Base-by-base conservation (phyloP, 2,888 invertebrate genomes). In the Theodoxus fluviatilis region DNA sequence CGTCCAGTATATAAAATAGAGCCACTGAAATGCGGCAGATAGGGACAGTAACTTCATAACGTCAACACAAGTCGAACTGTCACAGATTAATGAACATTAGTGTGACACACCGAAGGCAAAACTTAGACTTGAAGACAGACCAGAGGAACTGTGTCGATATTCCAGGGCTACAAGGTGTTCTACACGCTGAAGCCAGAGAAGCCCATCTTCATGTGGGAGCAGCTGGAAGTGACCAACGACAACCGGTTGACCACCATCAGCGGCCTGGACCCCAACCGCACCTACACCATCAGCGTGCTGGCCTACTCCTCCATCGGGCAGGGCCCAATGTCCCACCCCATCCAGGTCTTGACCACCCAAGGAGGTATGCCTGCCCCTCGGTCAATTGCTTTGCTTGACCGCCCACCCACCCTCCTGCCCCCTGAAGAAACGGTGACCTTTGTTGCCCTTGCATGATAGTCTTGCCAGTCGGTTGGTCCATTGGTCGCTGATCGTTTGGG, bases 281-380 rank as follows among this genome's bases (percentile, higher is more conserved):
- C 96, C 76, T 98, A 98, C 89, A 96, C 96, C 65, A 95, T 98
- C 82, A 91, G 94, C 71, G 96, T 85, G 31, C 78, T 84, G 73
- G 86, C 86, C 1, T 93, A 93, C 87, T 97, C 97, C 7, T 94
- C 94, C 22, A 94, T 96, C 74, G 98, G 98, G 0, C 94, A 95
- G 55, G 97, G 98, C 64, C 98, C 98, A 0, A 91, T 96, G 78
- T 97, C 97, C 77, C 91, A 93, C 3, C 94, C 96, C n/a, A 95
- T 97, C n/a, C 95, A 96, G 88, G 96, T 98, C 81, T 95, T 96
- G 89, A 98, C 97, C 37, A 95, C 96, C 85, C 96, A 95, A 92
- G 98, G 91, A 84, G 87, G 88, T 88, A 79, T 78, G 85, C 76
- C 25, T 3, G 18, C 4, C 15, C 18, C 25, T 37, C 43, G n/a